Evolutionary conservation across 2,888 invertebrate species (phyloP), one percentile per base, ranked within the genome.

Genomic region (Thecocarcelia acutangulata): DNA sequence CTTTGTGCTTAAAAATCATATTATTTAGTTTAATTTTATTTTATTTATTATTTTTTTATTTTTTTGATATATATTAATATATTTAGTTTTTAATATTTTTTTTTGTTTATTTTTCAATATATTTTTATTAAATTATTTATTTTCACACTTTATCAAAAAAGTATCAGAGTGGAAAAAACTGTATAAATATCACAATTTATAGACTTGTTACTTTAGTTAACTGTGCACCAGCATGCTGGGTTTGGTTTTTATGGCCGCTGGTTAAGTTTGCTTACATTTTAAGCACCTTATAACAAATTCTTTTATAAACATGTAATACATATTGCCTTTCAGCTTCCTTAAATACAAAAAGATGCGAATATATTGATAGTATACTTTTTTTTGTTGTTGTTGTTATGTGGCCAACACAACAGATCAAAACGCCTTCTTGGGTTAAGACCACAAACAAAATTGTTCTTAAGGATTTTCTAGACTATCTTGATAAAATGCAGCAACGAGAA

Each of bases 391-490:
- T n/a, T n/a, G n/a, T n/a, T 17, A 46, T 69, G 58, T 68, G 28
- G 37, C 6, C 46, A 52, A 46, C 28, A 17, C 40, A 73, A 44
- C 33, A 48, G 75, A 75, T 42, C 40, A 72, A 70, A 78, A 83
- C 79, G 76, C 79, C 79, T 80, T 79, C 73, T 72, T 58, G 19
- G 61, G 50, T 56, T 58, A 56, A 52, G 33, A 52, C 48, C 19
- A 61, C 54, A 48, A 69, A 56, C 9, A 50, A 59, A 76, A 80
- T 68, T 79, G 56, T 78, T 78, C 58, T 56, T 61, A 80, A 81
- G 81, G 81, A 83, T 83, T 83, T 84, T 84, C 83, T 84, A 78
- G 83, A 83, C 81, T 84, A 85, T 84, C 84, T 83, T 82, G 85
- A 85, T 84, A 83, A 40, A n/a, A 46, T 64, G 17, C 40, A 19